Evolutionary conservation across 2,888 invertebrate genomes (phyloP).

Genomic region (Tolmerus cingulatus): DNA sequence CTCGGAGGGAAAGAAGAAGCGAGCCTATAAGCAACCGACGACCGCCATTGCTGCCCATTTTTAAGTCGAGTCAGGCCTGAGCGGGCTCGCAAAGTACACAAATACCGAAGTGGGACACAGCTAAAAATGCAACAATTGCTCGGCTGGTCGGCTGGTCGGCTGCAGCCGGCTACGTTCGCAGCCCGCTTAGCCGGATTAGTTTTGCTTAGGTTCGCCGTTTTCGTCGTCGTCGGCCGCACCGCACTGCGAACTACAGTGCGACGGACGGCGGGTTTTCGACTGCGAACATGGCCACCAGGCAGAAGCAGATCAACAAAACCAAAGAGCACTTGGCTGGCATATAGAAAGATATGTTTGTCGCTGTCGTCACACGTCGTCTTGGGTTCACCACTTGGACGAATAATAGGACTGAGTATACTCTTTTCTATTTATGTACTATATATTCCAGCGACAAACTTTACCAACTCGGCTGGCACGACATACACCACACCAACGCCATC

Average conservation of each 20-base stretch:
- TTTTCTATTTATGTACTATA: background rate
- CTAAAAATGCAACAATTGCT: constrained; percentile 28
- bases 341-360: background rate
- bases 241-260: background rate
- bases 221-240: too few relatives aligned
- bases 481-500: background rate
- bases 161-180: background rate
- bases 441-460: background rate
- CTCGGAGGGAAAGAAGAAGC: background rate
- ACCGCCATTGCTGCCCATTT: background rate
- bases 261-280: background rate
- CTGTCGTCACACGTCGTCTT: background rate
- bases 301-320: background rate
- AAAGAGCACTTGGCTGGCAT: background rate
- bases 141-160: background rate
- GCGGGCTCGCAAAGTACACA: background rate
- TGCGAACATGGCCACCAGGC: background rate
- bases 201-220: background rate
- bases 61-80: background rate
- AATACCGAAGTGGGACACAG: constrained; percentile 2
- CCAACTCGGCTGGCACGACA: background rate
- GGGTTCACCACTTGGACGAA: background rate
- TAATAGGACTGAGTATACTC: background rate
- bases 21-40: too few relatives aligned
- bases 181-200: background rate